Evolutionary conservation across 2,113 vertebrate genomes (phyloP).

Genomic region (Talpa occidentalis): DNA sequence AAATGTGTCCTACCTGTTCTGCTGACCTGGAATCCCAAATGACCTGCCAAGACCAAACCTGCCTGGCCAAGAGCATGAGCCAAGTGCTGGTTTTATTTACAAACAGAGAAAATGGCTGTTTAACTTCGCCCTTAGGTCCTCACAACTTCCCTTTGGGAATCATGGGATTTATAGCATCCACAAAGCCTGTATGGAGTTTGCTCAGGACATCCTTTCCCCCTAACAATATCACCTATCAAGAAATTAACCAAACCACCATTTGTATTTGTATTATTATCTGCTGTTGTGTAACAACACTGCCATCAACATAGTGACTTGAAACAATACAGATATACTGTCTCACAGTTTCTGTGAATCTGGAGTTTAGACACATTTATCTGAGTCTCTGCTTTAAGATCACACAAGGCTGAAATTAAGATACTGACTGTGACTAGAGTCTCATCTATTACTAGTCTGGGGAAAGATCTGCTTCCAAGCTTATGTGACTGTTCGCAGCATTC

Average conservation of each 20-base stretch:
- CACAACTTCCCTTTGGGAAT: no score
- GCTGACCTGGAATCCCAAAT: no score
- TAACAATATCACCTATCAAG: background rate
- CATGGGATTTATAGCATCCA: no score
- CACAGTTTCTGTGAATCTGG: background rate
- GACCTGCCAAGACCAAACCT: no score
- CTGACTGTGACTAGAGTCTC: background rate
- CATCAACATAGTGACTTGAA: background rate
- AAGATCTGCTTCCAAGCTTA: background rate
- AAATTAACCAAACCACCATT: background rate
- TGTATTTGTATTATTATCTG: background rate
- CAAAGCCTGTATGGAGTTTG: no score
- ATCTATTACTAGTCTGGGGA: background rate
- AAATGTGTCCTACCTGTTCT: no score
- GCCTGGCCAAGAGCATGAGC: no score
- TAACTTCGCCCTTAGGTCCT: no score
- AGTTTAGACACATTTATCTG: background rate
- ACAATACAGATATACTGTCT: background rate
- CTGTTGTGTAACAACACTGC: background rate
- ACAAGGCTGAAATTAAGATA: background rate
- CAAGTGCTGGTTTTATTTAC: no score
- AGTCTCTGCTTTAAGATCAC: background rate
- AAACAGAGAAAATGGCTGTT: no score
- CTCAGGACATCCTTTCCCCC: no score
- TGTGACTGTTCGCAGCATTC: background rate